Evolutionary conservation across 2,797 vertebrate genomes (phyloP).

Genomic region (Platalea minor): DNA sequence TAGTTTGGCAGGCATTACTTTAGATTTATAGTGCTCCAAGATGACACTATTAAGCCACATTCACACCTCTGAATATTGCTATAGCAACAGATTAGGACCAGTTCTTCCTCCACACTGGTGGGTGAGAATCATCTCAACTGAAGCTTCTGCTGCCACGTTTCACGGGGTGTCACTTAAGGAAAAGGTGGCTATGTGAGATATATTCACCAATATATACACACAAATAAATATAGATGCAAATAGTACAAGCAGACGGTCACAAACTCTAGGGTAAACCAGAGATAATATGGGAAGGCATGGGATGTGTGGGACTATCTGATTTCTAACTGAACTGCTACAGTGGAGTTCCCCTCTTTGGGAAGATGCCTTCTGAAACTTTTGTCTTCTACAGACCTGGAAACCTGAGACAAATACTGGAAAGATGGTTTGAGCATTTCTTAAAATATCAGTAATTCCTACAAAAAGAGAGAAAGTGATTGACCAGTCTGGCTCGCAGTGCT

Average conservation of each 20-base stretch:
- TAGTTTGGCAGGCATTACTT: constrained; percentile 59
- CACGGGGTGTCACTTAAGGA: neutral
- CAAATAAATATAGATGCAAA: neutral
- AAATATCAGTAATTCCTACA: neutral
- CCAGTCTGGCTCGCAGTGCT: neutral
- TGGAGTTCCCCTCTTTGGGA: neutral
- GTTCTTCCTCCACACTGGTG: constrained; percentile 8
- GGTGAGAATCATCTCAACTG: constrained; percentile 4
- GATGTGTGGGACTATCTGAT: neutral
- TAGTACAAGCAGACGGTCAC: neutral
- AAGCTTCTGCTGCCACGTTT: neutral
- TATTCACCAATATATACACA: neutral
- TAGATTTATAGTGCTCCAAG: constrained; percentile 53
- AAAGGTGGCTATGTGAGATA: neutral
- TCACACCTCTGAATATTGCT: constrained; percentile 57
- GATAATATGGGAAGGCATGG: neutral
- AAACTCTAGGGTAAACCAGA: neutral
- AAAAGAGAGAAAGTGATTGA: neutral
- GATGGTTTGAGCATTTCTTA: neutral
- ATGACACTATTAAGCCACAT: constrained; percentile 58
- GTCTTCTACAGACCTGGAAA: neutral
- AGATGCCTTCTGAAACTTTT: neutral
- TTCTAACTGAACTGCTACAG: neutral
- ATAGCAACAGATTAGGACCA: constrained; percentile 36
- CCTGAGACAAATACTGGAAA: neutral